phyloP scores from a whole-genome alignment of 2,113 vertebrate genomes.

The Rhinoderma darwinii region DNA sequence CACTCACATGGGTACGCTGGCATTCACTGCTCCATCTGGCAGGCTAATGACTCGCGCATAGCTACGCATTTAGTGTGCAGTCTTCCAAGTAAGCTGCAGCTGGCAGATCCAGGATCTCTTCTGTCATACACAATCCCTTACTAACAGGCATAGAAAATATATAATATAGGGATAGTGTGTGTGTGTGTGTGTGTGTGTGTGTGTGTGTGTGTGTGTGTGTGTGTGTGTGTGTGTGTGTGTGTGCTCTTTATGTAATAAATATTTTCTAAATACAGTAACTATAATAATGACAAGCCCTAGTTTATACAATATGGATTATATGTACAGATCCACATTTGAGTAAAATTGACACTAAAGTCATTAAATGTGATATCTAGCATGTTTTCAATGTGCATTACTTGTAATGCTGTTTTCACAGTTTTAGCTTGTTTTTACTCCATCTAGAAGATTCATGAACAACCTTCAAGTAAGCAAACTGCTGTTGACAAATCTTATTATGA shows the following conservation, averaged over 20 bases:
- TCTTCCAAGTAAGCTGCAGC: constrained; percentile 32
- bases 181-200: too few species aligned
- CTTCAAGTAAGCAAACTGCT: too few species aligned
- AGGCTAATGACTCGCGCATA: constrained; percentile 23
- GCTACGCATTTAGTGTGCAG: constrained; percentile 45
- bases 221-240: too few species aligned
- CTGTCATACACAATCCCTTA: background rate
- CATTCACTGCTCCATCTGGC: constrained; percentile 30
- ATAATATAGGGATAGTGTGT: background rate
- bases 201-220: too few species aligned
- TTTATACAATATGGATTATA: background rate
- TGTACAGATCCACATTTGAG: too few species aligned
- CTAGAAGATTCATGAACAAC: too few species aligned
- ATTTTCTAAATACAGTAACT: background rate
- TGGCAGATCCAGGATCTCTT: constrained; percentile 3
- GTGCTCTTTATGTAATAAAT: background rate
- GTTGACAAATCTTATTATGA: too few species aligned
- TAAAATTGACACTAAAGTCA: too few species aligned
- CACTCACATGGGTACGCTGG: constrained; percentile 25
- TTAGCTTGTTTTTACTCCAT: too few species aligned
- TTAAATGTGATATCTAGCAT: background rate
- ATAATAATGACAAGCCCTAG: background rate
- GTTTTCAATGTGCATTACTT: background rate
- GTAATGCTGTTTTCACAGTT: too few species aligned
- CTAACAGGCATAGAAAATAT: background rate